phyloP scores from a whole-genome alignment of 2,888 invertebrate genomes.

The Hermaeophaga mercurialis region DNA sequence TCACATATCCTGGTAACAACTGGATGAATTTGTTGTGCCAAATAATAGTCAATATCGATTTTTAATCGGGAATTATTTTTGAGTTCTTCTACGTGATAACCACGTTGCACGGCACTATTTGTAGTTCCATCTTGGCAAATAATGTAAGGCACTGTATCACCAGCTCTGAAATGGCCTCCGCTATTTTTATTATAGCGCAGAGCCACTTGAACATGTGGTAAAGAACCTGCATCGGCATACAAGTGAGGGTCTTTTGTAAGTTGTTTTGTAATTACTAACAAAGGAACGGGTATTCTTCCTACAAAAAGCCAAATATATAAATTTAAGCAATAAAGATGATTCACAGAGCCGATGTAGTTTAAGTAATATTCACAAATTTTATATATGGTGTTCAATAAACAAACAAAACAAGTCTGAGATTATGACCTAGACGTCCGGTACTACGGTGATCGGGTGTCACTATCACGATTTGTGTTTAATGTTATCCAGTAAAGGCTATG shows the following conservation, averaged over 20 bases:
- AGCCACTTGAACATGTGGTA: constrained; percentile 91
- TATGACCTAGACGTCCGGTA: too few species aligned
- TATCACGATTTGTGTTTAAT: too few species aligned
- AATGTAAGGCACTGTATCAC: constrained; percentile 94
- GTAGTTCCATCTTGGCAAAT: constrained; percentile 90
- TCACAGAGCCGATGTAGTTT: too few species aligned
- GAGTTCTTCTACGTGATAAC: constrained; percentile 92
- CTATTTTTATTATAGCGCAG: constrained; percentile 81
- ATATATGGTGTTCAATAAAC: too few species aligned
- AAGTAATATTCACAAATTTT: too few species aligned
- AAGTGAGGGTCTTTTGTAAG: constrained; percentile 92
- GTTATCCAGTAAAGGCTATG: too few species aligned
- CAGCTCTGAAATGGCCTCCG: constrained; percentile 82
- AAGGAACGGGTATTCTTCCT: constrained; percentile 72
- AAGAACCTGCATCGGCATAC: constrained; percentile 80
- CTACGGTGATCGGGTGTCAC: too few species aligned
- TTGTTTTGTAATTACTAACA: constrained; percentile 90
- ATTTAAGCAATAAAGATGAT: too few species aligned
- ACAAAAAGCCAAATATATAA: too few species aligned
- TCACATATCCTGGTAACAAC: constrained; percentile 94
- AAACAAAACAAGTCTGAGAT: too few species aligned
- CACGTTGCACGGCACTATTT: constrained; percentile 84
- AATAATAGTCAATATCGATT: constrained; percentile 88
- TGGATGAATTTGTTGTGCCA: constrained; percentile 94
- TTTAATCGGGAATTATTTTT: constrained; percentile 70